Conservation (phyloP, 2,113 vertebrate genomes). For the Arothron firmamentum region DNA sequence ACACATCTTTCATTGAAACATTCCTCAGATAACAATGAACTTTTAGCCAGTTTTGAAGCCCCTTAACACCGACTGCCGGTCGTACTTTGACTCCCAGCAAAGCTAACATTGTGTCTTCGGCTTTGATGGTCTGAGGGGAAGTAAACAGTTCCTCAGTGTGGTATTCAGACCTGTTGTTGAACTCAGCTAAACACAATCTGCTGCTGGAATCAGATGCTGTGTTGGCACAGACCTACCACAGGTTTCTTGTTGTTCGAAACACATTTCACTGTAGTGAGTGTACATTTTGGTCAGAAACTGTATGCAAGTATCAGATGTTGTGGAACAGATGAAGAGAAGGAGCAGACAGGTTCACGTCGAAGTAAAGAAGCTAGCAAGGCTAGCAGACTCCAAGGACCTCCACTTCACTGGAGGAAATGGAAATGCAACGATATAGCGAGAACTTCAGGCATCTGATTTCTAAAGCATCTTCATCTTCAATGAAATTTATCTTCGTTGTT, state of each 20-base stretch:
- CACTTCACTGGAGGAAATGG: no score
- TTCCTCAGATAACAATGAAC: slow-evolving; percentile 21
- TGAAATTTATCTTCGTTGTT: no score
- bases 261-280: no score
- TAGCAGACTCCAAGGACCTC: no score
- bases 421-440: no score
- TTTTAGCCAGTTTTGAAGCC: slow-evolving; percentile 29
- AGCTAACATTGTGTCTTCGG: slow-evolving; percentile 28
- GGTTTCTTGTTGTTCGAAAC: background rate
- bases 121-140: slow-evolving; percentile 23
- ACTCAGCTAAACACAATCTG: slow-evolving; percentile 14
- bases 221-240: slow-evolving; percentile 5
- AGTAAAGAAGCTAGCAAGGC: no score
- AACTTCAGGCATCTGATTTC: no score
- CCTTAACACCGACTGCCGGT: slow-evolving; percentile 15
- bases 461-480: slow-evolving; percentile 13
- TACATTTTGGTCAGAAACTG: no score
- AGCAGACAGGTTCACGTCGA: no score
- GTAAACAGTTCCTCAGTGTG: slow-evolving; percentile 28
- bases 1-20: background rate
- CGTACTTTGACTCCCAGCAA: slow-evolving; percentile 23
- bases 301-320: no score
- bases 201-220: slow-evolving; percentile 35
- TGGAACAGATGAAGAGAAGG: no score
- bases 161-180: slow-evolving; percentile 24